Conservation (phyloP, 2,888 invertebrate genomes). For the Congeria kusceri region DNA sequence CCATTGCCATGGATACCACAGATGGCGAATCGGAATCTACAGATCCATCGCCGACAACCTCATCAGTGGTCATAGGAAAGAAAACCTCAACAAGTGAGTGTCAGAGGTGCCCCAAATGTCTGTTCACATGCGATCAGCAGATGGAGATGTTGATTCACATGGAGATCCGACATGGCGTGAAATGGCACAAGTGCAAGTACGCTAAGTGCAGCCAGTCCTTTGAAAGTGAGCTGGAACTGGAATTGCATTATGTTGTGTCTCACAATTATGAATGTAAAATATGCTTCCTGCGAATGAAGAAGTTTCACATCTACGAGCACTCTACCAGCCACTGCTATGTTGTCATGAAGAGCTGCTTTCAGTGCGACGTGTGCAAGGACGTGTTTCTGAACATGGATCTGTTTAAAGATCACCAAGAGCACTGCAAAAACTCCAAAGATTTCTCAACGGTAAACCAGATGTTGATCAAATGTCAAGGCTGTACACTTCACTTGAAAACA, state of each 20-base stretch:
- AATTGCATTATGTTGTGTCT: not conserved
- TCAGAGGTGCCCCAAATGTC: too few relatives aligned
- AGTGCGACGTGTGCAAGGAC: not conserved
- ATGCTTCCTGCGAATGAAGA: not conserved
- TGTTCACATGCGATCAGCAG: too few relatives aligned
- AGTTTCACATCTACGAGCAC: not conserved
- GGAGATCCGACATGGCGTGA: too few relatives aligned
- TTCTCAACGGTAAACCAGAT: not conserved
- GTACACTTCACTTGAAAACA: not conserved
- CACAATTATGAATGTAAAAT: conserved; percentile 3
- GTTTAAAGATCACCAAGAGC: not conserved
- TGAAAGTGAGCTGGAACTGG: not conserved
- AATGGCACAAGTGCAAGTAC: too few relatives aligned
- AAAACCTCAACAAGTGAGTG: too few relatives aligned
- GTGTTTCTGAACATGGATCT: not conserved
- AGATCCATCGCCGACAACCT: too few relatives aligned
- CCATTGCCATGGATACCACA: too few relatives aligned
- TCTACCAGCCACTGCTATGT: not conserved
- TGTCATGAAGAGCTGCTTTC: not conserved
- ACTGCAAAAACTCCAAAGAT: not conserved
- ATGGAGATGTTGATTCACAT: too few relatives aligned
- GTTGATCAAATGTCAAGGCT: not conserved
- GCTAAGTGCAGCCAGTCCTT: too few relatives aligned
- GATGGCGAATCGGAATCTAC: too few relatives aligned
- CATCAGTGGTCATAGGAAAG: too few relatives aligned